Conservation (phyloP, 2,888 invertebrate genomes). For the Tanytarsus gracilentus region DNA sequence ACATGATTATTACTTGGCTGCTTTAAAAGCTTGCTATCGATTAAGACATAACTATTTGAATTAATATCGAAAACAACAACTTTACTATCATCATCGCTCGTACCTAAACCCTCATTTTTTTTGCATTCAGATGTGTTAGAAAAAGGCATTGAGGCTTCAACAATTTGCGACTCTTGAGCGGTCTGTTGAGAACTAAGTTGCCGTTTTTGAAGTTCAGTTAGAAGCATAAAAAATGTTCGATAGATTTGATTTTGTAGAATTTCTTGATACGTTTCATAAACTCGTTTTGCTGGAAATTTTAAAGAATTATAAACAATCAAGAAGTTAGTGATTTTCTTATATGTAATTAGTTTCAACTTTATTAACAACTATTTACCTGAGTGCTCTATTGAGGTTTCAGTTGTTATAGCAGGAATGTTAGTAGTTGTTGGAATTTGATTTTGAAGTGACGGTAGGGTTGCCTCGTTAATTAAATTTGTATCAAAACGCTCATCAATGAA, state of each 20-base stretch:
- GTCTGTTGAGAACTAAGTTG: neutral
- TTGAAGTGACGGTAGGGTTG: too few relatives aligned
- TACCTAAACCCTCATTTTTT: neutral
- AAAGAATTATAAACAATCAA: neutral
- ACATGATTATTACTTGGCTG: neutral
- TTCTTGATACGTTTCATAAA: neutral
- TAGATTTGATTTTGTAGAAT: neutral
- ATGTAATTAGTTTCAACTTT: too few relatives aligned
- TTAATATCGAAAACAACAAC: neutral
- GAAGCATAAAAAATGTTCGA: neutral
- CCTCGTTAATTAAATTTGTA: too few relatives aligned
- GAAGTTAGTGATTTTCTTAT: neutral
- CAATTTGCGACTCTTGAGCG: neutral
- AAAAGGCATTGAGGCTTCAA: neutral
- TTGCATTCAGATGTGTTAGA: neutral
- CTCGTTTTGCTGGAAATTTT: too few relatives aligned
- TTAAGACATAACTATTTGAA: neutral
- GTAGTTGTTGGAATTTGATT: too few relatives aligned
- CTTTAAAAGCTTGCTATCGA: neutral
- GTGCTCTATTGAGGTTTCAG: too few relatives aligned
- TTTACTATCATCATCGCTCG: neutral
- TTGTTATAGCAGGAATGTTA: too few relatives aligned
- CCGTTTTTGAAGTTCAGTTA: neutral
- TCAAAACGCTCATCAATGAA: too few relatives aligned
- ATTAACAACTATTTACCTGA: too few relatives aligned